Conservation (phyloP, 2,797 vertebrate genomes). For the Otus scops region DNA sequence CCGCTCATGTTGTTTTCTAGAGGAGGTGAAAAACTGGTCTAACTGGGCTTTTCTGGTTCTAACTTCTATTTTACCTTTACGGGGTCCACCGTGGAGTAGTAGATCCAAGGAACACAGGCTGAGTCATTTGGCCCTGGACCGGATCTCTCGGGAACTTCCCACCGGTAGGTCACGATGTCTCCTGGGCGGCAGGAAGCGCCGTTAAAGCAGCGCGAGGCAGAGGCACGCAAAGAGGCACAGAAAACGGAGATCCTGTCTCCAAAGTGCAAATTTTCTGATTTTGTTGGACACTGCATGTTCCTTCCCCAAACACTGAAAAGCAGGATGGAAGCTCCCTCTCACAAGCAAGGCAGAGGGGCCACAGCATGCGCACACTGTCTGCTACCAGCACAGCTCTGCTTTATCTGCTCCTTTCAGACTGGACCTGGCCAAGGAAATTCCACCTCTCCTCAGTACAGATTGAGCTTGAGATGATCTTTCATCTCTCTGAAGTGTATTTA, state of each 20-base stretch:
- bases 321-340: neutral
- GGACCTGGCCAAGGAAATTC: neutral
- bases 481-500: neutral
- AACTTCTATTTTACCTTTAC: conserved; percentile 71
- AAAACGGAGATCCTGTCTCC: neutral
- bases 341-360: neutral
- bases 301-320: neutral
- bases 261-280: neutral
- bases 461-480: neutral
- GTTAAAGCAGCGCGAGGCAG: neutral
- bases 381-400: neutral
- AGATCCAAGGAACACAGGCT: conserved; percentile 77
- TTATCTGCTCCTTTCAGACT: neutral
- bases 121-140: conserved; percentile 78
- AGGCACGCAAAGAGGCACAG: neutral
- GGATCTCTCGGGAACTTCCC: conserved; percentile 75
- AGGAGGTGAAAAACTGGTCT: neutral
- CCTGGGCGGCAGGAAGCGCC: conserved; percentile 42
- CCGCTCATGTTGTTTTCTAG: neutral
- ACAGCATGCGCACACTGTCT: no score
- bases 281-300: neutral
- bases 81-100: conserved; percentile 77
- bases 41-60: neutral
- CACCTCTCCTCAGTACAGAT: neutral
- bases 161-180: conserved; percentile 74